Percentiles rank a stretch among this genome's conserved stretches.
phyloP scores from a whole-genome alignment of 2,797 vertebrate species.

The Carduelis carduelis region DNA sequence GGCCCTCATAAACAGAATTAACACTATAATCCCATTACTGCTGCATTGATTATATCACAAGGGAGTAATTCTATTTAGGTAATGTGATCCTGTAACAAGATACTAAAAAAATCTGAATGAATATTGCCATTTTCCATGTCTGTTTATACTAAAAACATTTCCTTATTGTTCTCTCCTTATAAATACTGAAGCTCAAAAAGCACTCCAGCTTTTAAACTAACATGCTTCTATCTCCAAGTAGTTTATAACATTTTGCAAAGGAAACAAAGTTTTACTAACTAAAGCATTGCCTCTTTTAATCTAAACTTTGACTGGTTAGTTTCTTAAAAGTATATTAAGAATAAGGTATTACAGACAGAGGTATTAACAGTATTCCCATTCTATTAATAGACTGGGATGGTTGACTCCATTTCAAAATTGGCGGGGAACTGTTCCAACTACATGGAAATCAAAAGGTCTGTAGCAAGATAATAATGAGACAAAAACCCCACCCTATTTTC shows the following conservation, averaged over 20 bases:
- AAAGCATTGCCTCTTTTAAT: not conserved
- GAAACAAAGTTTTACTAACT: not conserved
- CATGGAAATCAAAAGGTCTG: not conserved
- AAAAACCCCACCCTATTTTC: not conserved
- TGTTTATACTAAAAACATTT: conserved; percentile 55
- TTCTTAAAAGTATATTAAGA: not conserved
- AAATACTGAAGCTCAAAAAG: not conserved
- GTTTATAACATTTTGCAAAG: not conserved
- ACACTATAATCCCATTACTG: conserved; percentile 43
- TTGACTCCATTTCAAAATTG: not conserved
- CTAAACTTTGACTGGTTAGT: not conserved
- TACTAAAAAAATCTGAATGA: conserved; percentile 14
- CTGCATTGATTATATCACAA: conserved; percentile 32
- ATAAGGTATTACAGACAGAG: not conserved
- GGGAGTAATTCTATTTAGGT: conserved; percentile 48
- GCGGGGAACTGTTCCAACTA: not conserved
- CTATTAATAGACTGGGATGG: not conserved
- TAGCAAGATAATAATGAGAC: not conserved
- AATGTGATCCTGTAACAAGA: conserved; percentile 55
- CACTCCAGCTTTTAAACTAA: conserved; percentile 9
- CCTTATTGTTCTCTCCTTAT: conserved; percentile 20
- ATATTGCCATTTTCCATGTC: conserved; percentile 23
- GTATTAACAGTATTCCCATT: not conserved
- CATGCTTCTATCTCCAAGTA: not conserved
- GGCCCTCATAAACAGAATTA: conserved; percentile 50